These are phyloP conservation scores for Cheilosia soror DNA, from an alignment of 2,888 invertebrate genomes.

Conservation along the genomic window DNA sequence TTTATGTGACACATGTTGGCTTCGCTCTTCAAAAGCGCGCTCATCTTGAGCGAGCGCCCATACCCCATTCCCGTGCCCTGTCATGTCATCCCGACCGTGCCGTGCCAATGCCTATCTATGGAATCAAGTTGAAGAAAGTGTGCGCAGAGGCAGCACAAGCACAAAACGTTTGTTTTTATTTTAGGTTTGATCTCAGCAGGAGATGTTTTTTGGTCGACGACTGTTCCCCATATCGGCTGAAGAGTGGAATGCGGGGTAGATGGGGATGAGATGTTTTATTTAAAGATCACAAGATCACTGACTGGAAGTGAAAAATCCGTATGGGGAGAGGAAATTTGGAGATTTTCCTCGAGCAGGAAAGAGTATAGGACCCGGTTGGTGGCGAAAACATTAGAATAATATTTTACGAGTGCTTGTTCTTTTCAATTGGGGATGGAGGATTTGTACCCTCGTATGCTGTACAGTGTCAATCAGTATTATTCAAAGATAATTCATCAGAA, in stretches of 20 bases:
- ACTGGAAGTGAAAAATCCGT: slow-evolving; percentile 18
- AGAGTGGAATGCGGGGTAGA: slow-evolving; percentile 30
- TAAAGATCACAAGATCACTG: slow-evolving; percentile 47
- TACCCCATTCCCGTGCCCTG: slow-evolving; percentile 10
- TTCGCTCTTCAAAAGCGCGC: slow-evolving; percentile 58
- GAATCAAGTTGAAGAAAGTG: slow-evolving; percentile 55
- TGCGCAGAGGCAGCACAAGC: slow-evolving; percentile 66
- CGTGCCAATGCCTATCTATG: slow-evolving; percentile 44
- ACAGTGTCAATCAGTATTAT: slow-evolving; percentile 57
- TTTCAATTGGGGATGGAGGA: slow-evolving; percentile 1
- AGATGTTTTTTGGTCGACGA: slow-evolving; percentile 47
- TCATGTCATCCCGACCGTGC: background rate
- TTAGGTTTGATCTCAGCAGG: slow-evolving; percentile 69
- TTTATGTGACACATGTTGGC: slow-evolving; percentile 74
- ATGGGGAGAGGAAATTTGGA: background rate
- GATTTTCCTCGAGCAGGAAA: background rate
- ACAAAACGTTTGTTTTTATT: slow-evolving; percentile 60
- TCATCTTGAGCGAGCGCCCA: slow-evolving; percentile 47
- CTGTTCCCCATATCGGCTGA: slow-evolving; percentile 25
- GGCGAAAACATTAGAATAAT: slow-evolving; percentile 50
- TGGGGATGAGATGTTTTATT: slow-evolving; percentile 43
- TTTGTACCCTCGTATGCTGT: slow-evolving; percentile 30
- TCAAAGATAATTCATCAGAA: slow-evolving; percentile 45
- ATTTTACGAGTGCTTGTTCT: slow-evolving; percentile 36
- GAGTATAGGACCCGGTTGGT: slow-evolving; percentile 19